phyloP scores from a whole-genome alignment of 2,797 vertebrate species.

The Peromyscus attwateri region DNA sequence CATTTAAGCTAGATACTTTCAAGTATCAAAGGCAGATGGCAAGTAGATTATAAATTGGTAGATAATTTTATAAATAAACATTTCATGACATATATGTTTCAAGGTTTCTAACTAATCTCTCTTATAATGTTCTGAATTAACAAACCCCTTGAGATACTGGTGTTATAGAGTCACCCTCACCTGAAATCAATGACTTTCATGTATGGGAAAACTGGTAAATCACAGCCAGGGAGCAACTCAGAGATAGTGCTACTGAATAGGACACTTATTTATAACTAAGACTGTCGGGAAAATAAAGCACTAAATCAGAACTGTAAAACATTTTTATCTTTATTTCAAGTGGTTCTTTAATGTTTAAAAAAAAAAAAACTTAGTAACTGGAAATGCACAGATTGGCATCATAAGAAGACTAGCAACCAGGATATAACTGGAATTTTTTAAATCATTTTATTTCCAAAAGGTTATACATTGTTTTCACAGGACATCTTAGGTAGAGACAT shows the following conservation, averaged over 20 bases:
- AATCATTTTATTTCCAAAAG: background rate
- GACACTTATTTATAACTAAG: background rate
- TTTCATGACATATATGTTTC: background rate
- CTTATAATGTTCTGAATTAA: constrained; percentile 21
- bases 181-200: background rate
- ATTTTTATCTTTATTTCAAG: background rate
- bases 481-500: background rate
- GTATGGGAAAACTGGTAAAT: background rate
- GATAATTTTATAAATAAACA: background rate
- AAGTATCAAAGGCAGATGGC: background rate
- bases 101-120: constrained; percentile 1
- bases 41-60: background rate
- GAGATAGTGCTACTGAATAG: background rate
- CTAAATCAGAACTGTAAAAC: background rate
- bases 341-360: background rate
- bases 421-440: background rate
- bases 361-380: background rate
- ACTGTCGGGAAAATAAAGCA: background rate
- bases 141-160: background rate
- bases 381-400: background rate
- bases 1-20: background rate
- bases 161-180: background rate
- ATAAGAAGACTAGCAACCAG: constrained; percentile 18
- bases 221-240: background rate
- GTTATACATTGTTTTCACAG: background rate